Base-by-base conservation (phyloP, 2,888 invertebrate species). In the Drosophila lacicola region DNA sequence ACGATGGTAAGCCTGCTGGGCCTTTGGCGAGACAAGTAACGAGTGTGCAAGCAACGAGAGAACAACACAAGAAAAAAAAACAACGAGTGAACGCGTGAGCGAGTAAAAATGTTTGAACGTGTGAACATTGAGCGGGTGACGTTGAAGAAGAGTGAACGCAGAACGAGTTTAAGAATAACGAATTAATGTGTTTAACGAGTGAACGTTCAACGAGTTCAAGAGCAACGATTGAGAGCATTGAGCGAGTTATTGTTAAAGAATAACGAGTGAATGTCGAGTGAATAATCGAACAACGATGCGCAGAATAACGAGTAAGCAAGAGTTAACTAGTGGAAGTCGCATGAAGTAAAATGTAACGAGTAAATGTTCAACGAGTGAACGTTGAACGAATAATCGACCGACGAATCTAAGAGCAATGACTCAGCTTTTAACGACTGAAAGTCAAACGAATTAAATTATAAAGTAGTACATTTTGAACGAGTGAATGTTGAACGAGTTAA, bases 241-340 rank as follows among this genome's bases (percentile, higher is more conserved):
- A 19, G 14, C 58, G 25, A 69, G 64, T 14, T 33, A 17, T 8
- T 4, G n/a, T 3, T 25, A 2, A 17, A 14, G 5, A 13, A 1
- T 37, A 9, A 25, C 44, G 44, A 44, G 44, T 21, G 8, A n/a
- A 9, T 4, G 25, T 25, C 21, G 13, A 29, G 29, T 29, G 29
- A 29, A 29, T 29, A 2, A 29, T 29, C 29, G 8, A 29, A 25
- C 25, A 25, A 25, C 29, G 29, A 29, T 5, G 5, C 25, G 5
- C 42, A 37, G 49, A 34, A 17, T 47, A 34, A 60, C 49, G 50
- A 62, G 57, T 57, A 21, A 37, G 54, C 29, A 17, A 8, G 8
- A 29, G 29, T 29, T 29, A 29, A 29, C 29, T 8, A 8, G 13
- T 14, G 25, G 34, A 17, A 29, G 10, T 10, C 29, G 29, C 29